A percentile compares a stretch with the other conserved stretches of the same genome.
phyloP scores from a whole-genome alignment of 1,140 invertebrate genomes.

The Araneus ventricosus region DNA sequence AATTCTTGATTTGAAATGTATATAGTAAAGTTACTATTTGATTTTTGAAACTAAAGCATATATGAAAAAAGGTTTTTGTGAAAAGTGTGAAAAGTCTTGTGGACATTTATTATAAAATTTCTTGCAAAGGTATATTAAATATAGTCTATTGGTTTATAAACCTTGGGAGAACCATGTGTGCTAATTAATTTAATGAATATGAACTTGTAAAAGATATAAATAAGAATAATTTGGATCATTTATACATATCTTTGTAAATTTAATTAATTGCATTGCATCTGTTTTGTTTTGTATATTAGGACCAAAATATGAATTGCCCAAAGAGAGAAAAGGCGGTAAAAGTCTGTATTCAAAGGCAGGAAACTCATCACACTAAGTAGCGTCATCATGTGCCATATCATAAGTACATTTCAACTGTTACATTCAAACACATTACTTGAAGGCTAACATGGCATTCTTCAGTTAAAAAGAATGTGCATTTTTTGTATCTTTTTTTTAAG shows the following conservation, averaged over 20 bases:
- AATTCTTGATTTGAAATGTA: no score
- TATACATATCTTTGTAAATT: background rate
- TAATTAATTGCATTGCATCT: background rate
- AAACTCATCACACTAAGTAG: slow-evolving; percentile 18
- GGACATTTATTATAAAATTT: no score
- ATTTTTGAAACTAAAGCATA: no score
- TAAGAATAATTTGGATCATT: background rate
- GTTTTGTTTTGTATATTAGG: slow-evolving; percentile 15
- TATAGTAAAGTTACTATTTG: no score
- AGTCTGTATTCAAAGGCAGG: background rate
- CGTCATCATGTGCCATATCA: slow-evolving; percentile 60
- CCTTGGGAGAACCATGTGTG: background rate
- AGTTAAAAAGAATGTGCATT: slow-evolving; percentile 55
- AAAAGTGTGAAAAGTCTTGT: no score
- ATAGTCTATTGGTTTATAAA: background rate
- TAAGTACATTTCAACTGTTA: slow-evolving; percentile 34
- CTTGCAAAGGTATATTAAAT: background rate
- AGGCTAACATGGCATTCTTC: slow-evolving; percentile 23
- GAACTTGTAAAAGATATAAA: no score
- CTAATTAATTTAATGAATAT: no score
- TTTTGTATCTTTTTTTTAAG: slow-evolving; percentile 44
- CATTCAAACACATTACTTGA: slow-evolving; percentile 1
- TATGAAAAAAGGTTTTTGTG: no score
- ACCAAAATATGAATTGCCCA: slow-evolving; percentile 28
- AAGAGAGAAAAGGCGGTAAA: background rate